phyloP scores from a whole-genome alignment of 2,888 invertebrate genomes.

The Philaethria dido region DNA sequence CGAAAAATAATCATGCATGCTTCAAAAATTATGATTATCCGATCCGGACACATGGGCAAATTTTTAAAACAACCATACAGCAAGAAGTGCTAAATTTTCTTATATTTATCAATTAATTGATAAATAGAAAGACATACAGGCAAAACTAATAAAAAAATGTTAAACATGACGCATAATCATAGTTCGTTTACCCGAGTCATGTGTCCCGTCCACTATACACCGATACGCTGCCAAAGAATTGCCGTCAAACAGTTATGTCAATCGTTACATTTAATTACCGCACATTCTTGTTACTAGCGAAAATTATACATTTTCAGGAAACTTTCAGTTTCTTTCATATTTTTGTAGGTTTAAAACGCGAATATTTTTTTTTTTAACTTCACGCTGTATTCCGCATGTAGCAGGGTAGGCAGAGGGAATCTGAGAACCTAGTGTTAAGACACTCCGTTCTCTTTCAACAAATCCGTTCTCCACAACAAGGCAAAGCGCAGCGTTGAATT shows the following conservation, averaged over 20 bases:
- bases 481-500: no score
- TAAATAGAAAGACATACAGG: background rate
- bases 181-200: conserved; percentile 17
- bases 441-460: no score
- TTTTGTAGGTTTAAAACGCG: background rate
- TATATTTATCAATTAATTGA: no score
- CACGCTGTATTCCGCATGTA: no score
- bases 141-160: background rate
- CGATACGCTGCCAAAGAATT: conserved; percentile 22
- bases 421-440: no score
- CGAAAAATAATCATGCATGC: no score
- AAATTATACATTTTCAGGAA: background rate
- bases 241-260: conserved; percentile 29
- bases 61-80: no score
- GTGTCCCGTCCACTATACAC: background rate
- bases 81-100: no score
- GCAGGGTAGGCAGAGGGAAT: no score
- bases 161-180: conserved; percentile 11
- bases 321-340: background rate
- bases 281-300: conserved; percentile 19
- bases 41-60: background rate
- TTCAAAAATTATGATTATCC: no score
- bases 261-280: conserved; percentile 28
- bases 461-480: no score
- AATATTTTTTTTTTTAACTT: no score